Base-by-base conservation (phyloP, 2,888 invertebrate genomes). In the Acleris sparsana region DNA sequence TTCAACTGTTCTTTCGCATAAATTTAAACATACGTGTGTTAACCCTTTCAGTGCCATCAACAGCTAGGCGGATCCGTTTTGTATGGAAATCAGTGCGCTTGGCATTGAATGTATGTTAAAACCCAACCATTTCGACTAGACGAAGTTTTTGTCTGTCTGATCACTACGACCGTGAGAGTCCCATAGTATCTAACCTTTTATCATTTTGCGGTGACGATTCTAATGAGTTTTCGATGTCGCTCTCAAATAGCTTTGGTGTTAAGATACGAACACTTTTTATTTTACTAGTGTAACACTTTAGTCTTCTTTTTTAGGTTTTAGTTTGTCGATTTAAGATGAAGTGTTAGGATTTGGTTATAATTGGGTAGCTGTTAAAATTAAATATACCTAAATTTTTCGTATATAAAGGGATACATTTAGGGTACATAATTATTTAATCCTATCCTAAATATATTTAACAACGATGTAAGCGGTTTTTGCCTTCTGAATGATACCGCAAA, bases 191-290 rank as follows among this genome's bases (percentile, higher is more conserved):
- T 65, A 20, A 59, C 39, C 53, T 59, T 46, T 71, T 71, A 71
- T 71, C 71, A 63, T 67, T 74, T 80, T 83, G 85, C 70, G 84
- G 86, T 83, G 72, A 77, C 74, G 70, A 71, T 72, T 73, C 77
- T 86, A 86, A 86, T 85, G 84, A 80, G 70, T 70, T 86, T 86
- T 80, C 75, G 75, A 75, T 87, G 86, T 86, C 66, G 58, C 64
- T 66, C 69, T 66, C 61, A 71, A 68, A 63, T 67, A 53, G 60
- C 62, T 55, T 57, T 55, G 65, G 56, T 55, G 68, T 70, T 70
- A 67, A 63, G 63, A 67, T 64, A 60, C 7, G 11, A 20, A 60
- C 57, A 25, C 51, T 59, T 57, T 57, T 29, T 18, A 44, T 57
- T 57, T 29, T 18, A 44, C 53, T 11, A 18, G 29, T 11, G 4